A percentile compares a stretch with the other conserved stretches of the same genome.
These are phyloP conservation scores for Ctenoplectra terminalis DNA, from an alignment of 1,140 invertebrate species.

Conservation along the genomic window DNA sequence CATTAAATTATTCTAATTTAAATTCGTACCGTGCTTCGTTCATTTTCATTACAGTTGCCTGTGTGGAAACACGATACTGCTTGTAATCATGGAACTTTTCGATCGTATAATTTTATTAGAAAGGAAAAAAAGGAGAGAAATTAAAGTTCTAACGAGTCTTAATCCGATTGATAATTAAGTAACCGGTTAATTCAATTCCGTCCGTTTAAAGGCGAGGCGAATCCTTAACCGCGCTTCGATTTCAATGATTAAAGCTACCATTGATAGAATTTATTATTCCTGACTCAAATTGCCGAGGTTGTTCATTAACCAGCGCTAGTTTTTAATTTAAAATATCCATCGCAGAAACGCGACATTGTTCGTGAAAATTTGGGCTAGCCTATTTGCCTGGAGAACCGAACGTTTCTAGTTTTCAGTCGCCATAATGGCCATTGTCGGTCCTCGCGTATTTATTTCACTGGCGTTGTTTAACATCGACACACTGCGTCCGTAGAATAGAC, in stretches of 20 bases:
- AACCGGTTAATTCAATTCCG: no score
- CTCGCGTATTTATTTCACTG: neutral
- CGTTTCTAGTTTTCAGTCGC: neutral
- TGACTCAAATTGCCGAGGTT: neutral
- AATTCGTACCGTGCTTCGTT: neutral
- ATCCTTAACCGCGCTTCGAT: neutral
- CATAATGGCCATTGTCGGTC: neutral
- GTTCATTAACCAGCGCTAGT: neutral
- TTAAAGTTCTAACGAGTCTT: no score
- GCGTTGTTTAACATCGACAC: neutral
- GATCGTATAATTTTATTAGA: neutral
- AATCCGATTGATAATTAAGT: no score
- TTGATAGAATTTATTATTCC: no score
- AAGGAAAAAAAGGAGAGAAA: no score
- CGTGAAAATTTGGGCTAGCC: neutral
- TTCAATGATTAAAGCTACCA: neutral
- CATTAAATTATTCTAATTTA: neutral
- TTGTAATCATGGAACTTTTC: neutral
- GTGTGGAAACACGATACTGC: neutral
- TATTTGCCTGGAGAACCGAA: neutral
- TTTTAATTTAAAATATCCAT: neutral
- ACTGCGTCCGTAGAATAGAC: neutral
- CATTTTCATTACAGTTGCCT: neutral
- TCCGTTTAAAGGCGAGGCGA: no score
- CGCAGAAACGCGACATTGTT: neutral